These are phyloP conservation scores for Cheilosia scutellata DNA, from an alignment of 2,888 invertebrate genomes.

Conservation along the genomic window DNA sequence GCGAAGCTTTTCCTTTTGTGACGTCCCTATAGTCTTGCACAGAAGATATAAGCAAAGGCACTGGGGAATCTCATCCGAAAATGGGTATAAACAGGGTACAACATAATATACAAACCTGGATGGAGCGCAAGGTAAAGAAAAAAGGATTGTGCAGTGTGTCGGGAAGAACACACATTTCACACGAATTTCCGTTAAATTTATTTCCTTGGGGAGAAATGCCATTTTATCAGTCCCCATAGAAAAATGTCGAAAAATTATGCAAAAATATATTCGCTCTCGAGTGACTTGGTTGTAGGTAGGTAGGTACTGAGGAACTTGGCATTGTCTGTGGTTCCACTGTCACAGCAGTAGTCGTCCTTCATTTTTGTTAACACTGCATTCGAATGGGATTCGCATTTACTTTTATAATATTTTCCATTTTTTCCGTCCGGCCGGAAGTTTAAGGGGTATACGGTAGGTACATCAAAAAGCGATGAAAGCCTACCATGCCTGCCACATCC, in stretches of 20 bases:
- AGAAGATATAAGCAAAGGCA: constrained; percentile 9
- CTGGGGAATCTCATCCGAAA: constrained; percentile 29
- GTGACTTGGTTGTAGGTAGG: constrained; percentile 7
- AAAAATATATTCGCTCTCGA: constrained; percentile 55
- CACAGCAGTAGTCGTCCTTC: constrained; percentile 19
- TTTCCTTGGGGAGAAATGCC: constrained; percentile 63
- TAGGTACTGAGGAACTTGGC: background rate
- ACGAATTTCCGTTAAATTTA: constrained; percentile 41
- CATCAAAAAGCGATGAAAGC: constrained; percentile 36
- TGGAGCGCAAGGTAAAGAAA: constrained; percentile 31
- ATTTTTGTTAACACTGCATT: constrained; percentile 12
- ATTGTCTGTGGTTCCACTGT: constrained; percentile 9
- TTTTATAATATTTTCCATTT: background rate
- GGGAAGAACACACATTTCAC: background rate
- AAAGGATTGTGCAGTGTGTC: constrained; percentile 43
- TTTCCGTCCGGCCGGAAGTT: constrained; percentile 10
- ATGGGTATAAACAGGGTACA: background rate
- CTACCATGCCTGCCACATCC: constrained; percentile 11
- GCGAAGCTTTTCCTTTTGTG: constrained; percentile 6
- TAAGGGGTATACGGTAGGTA: constrained; percentile 12
- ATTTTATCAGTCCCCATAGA: constrained; percentile 62
- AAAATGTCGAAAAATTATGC: constrained; percentile 64
- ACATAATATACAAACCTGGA: background rate
- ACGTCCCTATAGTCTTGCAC: constrained; percentile 6
- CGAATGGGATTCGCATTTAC: constrained; percentile 11